A percentile compares a stretch with the other conserved stretches of the same genome.
Evolutionary conservation across 2,797 vertebrate species (phyloP).

Genomic region (Pipistrellus nathusii): DNA sequence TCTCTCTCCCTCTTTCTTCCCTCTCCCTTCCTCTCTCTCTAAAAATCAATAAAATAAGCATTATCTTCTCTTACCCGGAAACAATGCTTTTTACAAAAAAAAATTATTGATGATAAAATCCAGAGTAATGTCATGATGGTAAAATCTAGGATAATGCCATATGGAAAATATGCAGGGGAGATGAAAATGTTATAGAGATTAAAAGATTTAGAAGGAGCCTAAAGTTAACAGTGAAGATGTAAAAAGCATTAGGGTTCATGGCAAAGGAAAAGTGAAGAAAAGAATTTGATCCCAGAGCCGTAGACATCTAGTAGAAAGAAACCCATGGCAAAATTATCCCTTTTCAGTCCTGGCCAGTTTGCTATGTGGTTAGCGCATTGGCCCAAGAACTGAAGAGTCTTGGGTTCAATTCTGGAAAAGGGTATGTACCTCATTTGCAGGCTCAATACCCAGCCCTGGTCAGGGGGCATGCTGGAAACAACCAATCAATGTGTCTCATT

Average conservation of each 20-base stretch:
- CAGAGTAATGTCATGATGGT: neutral
- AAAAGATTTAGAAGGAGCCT: neutral
- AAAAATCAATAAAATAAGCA: no score
- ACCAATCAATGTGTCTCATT: neutral
- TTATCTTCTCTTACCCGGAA: no score
- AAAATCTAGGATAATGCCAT: neutral
- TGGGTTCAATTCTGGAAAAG: neutral
- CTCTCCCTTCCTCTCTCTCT: no score
- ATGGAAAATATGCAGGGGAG: neutral
- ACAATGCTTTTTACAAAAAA: no score
- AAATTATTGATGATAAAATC: slow-evolving; percentile 39
- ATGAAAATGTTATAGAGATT: neutral
- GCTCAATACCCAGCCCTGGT: neutral
- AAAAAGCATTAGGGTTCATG: neutral
- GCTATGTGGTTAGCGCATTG: neutral
- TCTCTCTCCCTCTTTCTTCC: no score
- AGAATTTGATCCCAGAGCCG: neutral
- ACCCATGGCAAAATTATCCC: neutral
- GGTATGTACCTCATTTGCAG: neutral
- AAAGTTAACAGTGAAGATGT: neutral
- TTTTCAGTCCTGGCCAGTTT: neutral
- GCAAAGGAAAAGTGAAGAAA: neutral
- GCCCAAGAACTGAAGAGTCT: neutral
- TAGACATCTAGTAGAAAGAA: neutral
- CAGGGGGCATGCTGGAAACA: neutral